Conservation (phyloP, 2,797 vertebrate genomes). For the Cephalopachus bancanus region DNA sequence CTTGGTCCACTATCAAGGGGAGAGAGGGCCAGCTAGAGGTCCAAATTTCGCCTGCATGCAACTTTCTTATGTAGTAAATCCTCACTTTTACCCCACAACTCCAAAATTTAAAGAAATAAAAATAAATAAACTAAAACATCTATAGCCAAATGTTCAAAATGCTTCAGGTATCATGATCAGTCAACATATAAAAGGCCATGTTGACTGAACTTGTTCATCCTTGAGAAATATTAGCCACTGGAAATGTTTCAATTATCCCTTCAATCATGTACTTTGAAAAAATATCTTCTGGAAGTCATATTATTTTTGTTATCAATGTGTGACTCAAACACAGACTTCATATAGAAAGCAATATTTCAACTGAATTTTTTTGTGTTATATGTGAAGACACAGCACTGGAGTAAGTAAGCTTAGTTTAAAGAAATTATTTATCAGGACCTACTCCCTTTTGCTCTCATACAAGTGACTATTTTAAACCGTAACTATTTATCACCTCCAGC, state of each 20-base stretch:
- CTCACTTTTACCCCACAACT: no score
- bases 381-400: background rate
- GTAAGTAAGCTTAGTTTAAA: background rate
- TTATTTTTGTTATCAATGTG: background rate
- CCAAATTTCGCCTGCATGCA: no score
- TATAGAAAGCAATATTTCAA: background rate
- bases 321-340: background rate
- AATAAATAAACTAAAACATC: background rate
- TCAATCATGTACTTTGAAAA: background rate
- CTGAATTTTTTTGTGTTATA: background rate
- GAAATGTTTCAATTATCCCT: background rate
- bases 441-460: background rate
- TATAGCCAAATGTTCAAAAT: background rate
- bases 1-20: no score
- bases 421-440: background rate
- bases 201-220: background rate
- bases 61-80: no score
- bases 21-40: no score
- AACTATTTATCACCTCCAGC: background rate
- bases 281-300: background rate
- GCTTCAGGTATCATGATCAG: background rate
- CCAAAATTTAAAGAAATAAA: no score
- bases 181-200: background rate
- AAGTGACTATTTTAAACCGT: conserved; percentile 27
- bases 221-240: background rate